Percentiles rank a stretch among this genome's conserved stretches.
phyloP scores from a whole-genome alignment of 2,113 vertebrate genomes.

The Eretmochelys imbricata region DNA sequence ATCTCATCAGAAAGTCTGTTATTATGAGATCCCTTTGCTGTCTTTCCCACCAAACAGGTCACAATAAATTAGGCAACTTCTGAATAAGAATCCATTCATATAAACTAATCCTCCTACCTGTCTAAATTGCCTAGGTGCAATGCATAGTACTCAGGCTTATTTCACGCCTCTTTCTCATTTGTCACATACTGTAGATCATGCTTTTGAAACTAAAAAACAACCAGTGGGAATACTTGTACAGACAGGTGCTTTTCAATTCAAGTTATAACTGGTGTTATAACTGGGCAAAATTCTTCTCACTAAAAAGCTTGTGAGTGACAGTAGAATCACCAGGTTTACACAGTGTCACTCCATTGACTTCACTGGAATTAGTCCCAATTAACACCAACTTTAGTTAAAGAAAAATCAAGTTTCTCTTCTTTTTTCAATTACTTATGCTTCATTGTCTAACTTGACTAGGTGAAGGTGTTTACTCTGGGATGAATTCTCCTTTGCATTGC shows the following conservation, averaged over 20 bases:
- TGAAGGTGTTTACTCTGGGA: background rate
- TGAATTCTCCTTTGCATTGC: constrained; percentile 8
- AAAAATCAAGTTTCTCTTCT: background rate
- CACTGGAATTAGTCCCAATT: background rate
- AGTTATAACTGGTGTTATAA: background rate
- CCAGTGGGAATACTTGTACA: background rate
- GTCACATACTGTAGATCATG: background rate
- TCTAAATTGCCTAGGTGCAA: background rate
- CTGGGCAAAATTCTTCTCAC: background rate
- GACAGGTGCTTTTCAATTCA: background rate
- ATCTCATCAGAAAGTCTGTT: background rate
- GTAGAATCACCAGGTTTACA: background rate
- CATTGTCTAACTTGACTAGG: constrained; percentile 4
- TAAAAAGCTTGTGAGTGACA: background rate
- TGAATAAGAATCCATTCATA: background rate
- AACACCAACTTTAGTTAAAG: background rate
- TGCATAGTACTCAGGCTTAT: background rate
- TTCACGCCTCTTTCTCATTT: background rate
- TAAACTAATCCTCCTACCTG: background rate
- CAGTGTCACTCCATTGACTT: background rate
- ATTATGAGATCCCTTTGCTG: background rate
- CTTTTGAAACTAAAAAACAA: background rate
- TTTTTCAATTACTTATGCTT: background rate
- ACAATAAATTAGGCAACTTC: background rate
- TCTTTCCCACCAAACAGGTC: background rate